Percentiles rank a stretch among this genome's conserved stretches.
Conservation (phyloP, 1,140 invertebrate genomes). For the Diorhabda sublineata region DNA sequence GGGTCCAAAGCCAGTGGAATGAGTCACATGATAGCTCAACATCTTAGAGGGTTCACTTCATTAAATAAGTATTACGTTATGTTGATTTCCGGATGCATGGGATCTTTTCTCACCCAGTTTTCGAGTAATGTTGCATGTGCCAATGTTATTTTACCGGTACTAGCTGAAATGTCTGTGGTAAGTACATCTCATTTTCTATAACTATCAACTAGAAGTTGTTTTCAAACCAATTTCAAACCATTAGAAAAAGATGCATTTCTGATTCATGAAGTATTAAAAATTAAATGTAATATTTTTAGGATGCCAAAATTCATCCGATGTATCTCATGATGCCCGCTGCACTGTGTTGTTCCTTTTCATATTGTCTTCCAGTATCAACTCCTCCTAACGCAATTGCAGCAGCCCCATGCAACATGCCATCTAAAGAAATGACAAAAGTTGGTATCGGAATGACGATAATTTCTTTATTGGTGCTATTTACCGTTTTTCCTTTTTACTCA, state of each 20-base stretch:
- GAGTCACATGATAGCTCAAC: constrained; percentile 66
- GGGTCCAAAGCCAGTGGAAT: constrained; percentile 74
- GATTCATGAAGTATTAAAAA: no score
- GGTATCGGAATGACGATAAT: constrained; percentile 46
- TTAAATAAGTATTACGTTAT: constrained; percentile 55
- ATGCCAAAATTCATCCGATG: constrained; percentile 67
- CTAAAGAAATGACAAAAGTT: constrained; percentile 65
- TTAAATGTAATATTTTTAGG: constrained; percentile 18
- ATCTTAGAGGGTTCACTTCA: constrained; percentile 54
- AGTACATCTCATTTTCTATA: not conserved
- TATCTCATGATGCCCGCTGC: constrained; percentile 84
- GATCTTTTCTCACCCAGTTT: constrained; percentile 70
- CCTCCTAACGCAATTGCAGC: constrained; percentile 95
- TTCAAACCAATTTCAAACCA: no score
- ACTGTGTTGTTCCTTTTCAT: constrained; percentile 72
- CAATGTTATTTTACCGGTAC: constrained; percentile 77
- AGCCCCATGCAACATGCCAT: constrained; percentile 70
- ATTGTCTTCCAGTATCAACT: constrained; percentile 70
- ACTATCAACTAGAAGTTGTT: no score
- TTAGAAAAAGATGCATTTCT: no score
- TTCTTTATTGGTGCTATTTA: constrained; percentile 40
- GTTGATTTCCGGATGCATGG: constrained; percentile 53
- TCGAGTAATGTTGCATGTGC: constrained; percentile 81
- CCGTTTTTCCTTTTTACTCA: constrained; percentile 50
- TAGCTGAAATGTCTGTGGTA: constrained; percentile 62